Percentiles rank a stretch among this genome's conserved stretches.
Evolutionary conservation across 53 echinoderm and acorn worm species (phyloP).

Genomic region (Mesocentrotus franciscanus): DNA sequence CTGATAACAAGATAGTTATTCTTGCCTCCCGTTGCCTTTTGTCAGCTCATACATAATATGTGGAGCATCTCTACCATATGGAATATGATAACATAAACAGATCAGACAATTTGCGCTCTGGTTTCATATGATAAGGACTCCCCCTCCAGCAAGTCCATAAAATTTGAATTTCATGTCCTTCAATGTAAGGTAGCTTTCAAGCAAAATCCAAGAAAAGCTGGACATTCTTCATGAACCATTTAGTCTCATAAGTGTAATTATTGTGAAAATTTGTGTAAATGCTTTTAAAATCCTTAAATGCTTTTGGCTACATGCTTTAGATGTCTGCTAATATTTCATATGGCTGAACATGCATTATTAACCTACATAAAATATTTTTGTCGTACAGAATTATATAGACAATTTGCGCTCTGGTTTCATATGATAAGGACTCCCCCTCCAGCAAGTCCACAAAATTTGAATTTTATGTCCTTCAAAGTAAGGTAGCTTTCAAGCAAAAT

Average conservation of each 20-base stretch:
- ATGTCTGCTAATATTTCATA: too few species aligned
- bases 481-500: neutral
- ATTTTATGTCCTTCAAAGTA: slow-evolving; percentile 4
- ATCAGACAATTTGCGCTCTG: slow-evolving; percentile 31
- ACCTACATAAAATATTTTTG: too few species aligned
- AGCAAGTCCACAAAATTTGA: slow-evolving; percentile 57
- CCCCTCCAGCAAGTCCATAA: slow-evolving; percentile 45
- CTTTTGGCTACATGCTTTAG: too few species aligned
- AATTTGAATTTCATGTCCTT: slow-evolving; percentile 47
- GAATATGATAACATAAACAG: slow-evolving; percentile 32
- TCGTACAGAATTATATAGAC: neutral
- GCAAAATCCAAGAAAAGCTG: neutral
- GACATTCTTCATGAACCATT: neutral
- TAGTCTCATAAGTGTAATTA: neutral
- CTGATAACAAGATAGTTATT: slow-evolving; percentile 27
- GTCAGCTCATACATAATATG: neutral
- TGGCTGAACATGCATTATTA: too few species aligned
- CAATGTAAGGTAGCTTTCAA: neutral
- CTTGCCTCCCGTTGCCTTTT: slow-evolving; percentile 10
- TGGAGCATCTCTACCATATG: slow-evolving; percentile 3
- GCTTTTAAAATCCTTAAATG: too few species aligned
- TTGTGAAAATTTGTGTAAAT: neutral
- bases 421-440: slow-evolving; percentile 16
- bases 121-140: slow-evolving; percentile 19
- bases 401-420: slow-evolving; percentile 25